Evolutionary conservation across 2,797 vertebrate genomes (phyloP).

Genomic region (Eulemur albifrons): DNA sequence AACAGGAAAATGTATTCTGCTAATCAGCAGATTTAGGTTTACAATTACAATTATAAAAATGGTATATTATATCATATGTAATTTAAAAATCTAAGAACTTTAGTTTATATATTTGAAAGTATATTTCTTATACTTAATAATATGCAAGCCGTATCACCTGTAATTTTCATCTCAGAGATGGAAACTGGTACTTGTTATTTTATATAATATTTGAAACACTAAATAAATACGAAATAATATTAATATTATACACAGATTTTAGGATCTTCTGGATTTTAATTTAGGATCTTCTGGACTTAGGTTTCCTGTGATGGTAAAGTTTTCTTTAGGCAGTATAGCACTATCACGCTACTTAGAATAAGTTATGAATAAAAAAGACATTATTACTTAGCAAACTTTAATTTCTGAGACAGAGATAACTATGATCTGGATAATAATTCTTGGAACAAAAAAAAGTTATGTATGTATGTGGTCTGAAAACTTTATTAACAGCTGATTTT

Average conservation of each 20-base stretch:
- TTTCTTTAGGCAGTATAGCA: background rate
- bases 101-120: background rate
- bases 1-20: background rate
- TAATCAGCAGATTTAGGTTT: background rate
- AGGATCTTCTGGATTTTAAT: background rate
- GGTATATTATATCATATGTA: background rate
- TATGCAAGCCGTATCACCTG: background rate
- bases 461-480: background rate
- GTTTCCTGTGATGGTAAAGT: background rate
- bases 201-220: background rate
- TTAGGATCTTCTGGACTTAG: background rate
- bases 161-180: background rate
- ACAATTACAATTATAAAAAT: background rate
- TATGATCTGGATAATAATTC: background rate
- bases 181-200: background rate
- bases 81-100: background rate
- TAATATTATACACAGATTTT: background rate
- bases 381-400: background rate
- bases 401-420: background rate
- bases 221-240: background rate
- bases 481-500: background rate
- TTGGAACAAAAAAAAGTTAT: background rate
- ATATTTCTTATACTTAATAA: background rate
- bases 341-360: background rate
- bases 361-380: background rate